Conservation (phyloP, 1,140 invertebrate genomes). For the Drosophila paulistorum region DNA sequence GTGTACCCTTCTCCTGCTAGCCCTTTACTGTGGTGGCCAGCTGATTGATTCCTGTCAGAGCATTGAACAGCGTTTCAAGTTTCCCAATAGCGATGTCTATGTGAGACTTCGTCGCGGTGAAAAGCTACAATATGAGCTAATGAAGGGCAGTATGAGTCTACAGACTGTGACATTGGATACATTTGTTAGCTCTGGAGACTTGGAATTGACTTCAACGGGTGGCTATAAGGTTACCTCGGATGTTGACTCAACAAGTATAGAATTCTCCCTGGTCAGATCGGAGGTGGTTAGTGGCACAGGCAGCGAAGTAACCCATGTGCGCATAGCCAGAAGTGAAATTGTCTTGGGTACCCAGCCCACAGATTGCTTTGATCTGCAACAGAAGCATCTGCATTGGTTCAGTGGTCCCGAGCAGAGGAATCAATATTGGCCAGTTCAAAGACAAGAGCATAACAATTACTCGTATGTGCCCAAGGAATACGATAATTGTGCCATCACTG, state of each 20-base stretch:
- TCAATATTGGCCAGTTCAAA: constrained; percentile 88
- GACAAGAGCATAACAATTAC: constrained; percentile 85
- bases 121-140: constrained; percentile 70
- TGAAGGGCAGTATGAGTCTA: constrained; percentile 63
- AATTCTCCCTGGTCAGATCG: constrained; percentile 54
- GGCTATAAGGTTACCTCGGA: constrained; percentile 44
- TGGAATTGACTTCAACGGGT: constrained; percentile 47
- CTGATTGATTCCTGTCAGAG: constrained; percentile 33
- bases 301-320: constrained; percentile 59
- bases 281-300: constrained; percentile 36
- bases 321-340: constrained; percentile 60
- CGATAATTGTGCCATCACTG: constrained; percentile 87
- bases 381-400: constrained; percentile 84
- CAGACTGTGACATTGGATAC: constrained; percentile 73
- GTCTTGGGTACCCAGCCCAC: constrained; percentile 53
- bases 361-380: constrained; percentile 64
- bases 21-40: constrained; percentile 24
- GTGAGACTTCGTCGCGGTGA: constrained; percentile 53
- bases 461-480: constrained; percentile 87
- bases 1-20: background rate
- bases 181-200: constrained; percentile 49
- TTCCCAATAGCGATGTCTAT: constrained; percentile 68
- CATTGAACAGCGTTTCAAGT: constrained; percentile 69
- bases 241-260: constrained; percentile 47
- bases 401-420: constrained; percentile 86